phyloP scores from a whole-genome alignment of 2,888 invertebrate genomes.

The Ormyrus labotus region DNA sequence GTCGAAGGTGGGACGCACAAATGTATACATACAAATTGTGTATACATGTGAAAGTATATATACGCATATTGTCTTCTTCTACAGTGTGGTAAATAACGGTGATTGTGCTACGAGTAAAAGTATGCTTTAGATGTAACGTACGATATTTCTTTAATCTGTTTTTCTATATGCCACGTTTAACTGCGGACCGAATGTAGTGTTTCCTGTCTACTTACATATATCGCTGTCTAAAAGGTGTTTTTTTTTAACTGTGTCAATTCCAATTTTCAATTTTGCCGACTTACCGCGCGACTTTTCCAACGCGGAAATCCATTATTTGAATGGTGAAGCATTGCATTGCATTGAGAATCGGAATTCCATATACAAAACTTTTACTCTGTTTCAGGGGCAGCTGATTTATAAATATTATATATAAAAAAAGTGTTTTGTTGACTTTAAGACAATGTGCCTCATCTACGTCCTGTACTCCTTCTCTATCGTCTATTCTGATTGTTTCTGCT shows the following conservation, averaged over 20 bases:
- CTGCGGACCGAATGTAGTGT: slow-evolving; percentile 57
- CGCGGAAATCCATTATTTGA: too few relatives aligned
- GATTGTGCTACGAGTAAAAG: slow-evolving; percentile 63
- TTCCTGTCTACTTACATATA: slow-evolving; percentile 56
- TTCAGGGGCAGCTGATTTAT: slow-evolving; percentile 73
- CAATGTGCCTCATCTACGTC: slow-evolving; percentile 61
- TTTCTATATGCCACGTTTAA: slow-evolving; percentile 49
- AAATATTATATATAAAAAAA: slow-evolving; percentile 53
- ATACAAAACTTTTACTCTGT: slow-evolving; percentile 71
- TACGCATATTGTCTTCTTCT: slow-evolving; percentile 54
- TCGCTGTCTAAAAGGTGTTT: slow-evolving; percentile 44
- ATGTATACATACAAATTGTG: slow-evolving; percentile 37
- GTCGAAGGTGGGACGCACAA: slow-evolving; percentile 18
- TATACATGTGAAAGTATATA: slow-evolving; percentile 51
- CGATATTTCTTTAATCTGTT: slow-evolving; percentile 59
- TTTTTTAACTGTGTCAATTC: slow-evolving; percentile 24
- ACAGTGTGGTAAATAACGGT: slow-evolving; percentile 60
- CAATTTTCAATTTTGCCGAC: slow-evolving; percentile 39
- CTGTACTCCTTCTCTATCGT: slow-evolving; percentile 66
- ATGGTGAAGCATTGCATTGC: too few relatives aligned
- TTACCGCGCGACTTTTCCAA: background rate
- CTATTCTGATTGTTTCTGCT: slow-evolving; percentile 72
- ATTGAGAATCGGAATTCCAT: slow-evolving; percentile 46
- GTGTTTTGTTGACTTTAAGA: slow-evolving; percentile 53
- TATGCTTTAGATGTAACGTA: slow-evolving; percentile 73